These are phyloP conservation scores for Oegoconia quadripuncta DNA, from an alignment of 2,888 invertebrate species.

Conservation along the genomic window DNA sequence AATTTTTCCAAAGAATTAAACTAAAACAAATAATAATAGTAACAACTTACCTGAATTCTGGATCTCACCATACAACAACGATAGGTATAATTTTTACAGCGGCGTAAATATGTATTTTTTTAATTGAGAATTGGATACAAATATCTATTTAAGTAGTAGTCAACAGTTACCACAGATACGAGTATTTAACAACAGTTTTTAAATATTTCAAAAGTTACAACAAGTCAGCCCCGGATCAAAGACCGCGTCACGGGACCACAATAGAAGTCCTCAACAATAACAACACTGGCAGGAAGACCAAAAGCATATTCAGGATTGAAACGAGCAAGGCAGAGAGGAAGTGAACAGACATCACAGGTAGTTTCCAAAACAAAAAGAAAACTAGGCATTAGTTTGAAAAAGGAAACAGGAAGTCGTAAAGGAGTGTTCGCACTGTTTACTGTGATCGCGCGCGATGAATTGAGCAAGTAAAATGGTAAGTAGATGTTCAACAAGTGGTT, in stretches of 20 bases:
- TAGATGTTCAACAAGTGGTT: conserved; percentile 73
- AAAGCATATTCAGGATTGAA: conserved; percentile 44
- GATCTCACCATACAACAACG: conserved; percentile 8
- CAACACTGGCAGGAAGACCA: conserved; percentile 59
- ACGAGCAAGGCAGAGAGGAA: conserved; percentile 50
- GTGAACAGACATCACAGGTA: conserved; percentile 68
- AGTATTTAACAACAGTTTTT: conserved; percentile 69
- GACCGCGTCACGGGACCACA: conserved; percentile 39
- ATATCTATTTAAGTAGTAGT: conserved; percentile 62
- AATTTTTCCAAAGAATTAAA: neutral
- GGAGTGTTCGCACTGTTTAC: neutral
- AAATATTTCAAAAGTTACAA: conserved; percentile 73
- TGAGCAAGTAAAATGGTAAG: conserved; percentile 50
- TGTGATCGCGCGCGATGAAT: conserved; percentile 45
- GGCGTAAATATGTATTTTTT: conserved; percentile 11
- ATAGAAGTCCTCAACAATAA: conserved; percentile 57
- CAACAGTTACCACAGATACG: conserved; percentile 76
- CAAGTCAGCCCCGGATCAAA: conserved; percentile 53
- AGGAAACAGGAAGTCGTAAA: neutral
- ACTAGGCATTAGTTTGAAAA: conserved; percentile 19
- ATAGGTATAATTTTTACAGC: conserved; percentile 14
- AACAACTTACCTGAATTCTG: conserved; percentile 11
- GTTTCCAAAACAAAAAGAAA: conserved; percentile 26
- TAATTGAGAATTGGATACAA: conserved; percentile 43
- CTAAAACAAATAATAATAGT: neutral